phyloP scores from a whole-genome alignment of 2,888 invertebrate species.

The Nephrotoma flavescens region DNA sequence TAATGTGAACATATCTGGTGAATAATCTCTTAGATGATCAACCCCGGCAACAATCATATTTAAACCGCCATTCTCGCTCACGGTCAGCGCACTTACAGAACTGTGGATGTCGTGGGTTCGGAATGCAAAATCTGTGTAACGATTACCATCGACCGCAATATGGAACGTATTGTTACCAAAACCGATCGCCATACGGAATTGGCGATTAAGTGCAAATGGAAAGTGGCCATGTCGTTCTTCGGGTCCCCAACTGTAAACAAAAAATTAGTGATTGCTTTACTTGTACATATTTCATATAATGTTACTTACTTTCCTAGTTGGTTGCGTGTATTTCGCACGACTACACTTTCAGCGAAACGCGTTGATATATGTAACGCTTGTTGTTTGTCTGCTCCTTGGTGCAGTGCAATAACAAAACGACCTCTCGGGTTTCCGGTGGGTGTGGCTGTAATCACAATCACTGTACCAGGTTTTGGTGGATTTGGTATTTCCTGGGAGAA shows the following conservation, averaged over 20 bases:
- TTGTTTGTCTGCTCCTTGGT: neutral
- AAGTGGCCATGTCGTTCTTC: constrained; percentile 30
- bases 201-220: constrained; percentile 30
- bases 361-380: neutral
- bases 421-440: neutral
- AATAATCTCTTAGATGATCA: constrained; percentile 23
- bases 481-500: neutral
- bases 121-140: constrained; percentile 25
- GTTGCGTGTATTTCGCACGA: neutral
- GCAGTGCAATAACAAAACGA: neutral
- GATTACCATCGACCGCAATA: constrained; percentile 28
- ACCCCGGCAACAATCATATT: constrained; percentile 27
- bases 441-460: neutral
- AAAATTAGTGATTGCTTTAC: neutral
- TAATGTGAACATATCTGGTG: neutral
- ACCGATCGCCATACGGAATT: constrained; percentile 28
- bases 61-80: constrained; percentile 19
- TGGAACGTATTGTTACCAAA: constrained; percentile 27
- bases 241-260: constrained; percentile 21
- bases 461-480: neutral
- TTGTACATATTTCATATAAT: neutral
- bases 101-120: constrained; percentile 25
- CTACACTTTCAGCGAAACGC: neutral
- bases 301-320: neutral
- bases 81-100: constrained; percentile 19